phyloP scores from a whole-genome alignment of 2,113 vertebrate species.

The Lagopus muta region DNA sequence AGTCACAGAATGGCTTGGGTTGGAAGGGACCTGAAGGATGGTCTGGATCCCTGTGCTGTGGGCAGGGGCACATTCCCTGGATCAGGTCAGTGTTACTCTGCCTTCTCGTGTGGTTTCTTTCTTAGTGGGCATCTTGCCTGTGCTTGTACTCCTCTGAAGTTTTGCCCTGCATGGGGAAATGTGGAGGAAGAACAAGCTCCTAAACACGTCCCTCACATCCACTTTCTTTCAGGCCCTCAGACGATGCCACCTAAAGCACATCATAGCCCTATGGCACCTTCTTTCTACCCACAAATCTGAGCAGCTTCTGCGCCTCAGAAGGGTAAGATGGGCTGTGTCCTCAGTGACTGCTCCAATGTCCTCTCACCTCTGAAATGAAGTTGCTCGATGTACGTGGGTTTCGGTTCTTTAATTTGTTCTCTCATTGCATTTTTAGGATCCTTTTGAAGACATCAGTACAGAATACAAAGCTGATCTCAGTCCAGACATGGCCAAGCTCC shows the following conservation, averaged over 20 bases:
- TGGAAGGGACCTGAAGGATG: not conserved
- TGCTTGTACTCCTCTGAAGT: not conserved
- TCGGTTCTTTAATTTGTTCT: not conserved
- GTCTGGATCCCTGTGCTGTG: not conserved
- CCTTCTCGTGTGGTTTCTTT: not conserved
- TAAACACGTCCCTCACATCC: not conserved
- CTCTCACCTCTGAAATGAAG: not conserved
- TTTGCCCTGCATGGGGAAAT: not conserved
- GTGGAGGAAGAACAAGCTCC: not conserved
- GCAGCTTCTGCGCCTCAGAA: constrained; percentile 86
- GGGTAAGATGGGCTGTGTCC: constrained; percentile 71
- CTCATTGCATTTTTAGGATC: constrained; percentile 80
- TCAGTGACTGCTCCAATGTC: not conserved
- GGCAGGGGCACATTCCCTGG: not conserved
- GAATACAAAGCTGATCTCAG: constrained; percentile 79
- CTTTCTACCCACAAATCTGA: constrained; percentile 89
- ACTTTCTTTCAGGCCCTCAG: constrained; percentile 79
- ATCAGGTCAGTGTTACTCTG: not conserved
- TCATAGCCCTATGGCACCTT: constrained; percentile 89
- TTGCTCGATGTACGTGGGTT: not conserved
- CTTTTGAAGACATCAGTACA: constrained; percentile 80
- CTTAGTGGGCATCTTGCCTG: not conserved
- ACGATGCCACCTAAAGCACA: constrained; percentile 85
- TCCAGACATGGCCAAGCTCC: constrained; percentile 66
- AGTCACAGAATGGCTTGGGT: not conserved